Evolutionary conservation across 2,888 invertebrate species (phyloP), one percentile per base, ranked within the genome.

Genomic region (Biston stratarius): DNA sequence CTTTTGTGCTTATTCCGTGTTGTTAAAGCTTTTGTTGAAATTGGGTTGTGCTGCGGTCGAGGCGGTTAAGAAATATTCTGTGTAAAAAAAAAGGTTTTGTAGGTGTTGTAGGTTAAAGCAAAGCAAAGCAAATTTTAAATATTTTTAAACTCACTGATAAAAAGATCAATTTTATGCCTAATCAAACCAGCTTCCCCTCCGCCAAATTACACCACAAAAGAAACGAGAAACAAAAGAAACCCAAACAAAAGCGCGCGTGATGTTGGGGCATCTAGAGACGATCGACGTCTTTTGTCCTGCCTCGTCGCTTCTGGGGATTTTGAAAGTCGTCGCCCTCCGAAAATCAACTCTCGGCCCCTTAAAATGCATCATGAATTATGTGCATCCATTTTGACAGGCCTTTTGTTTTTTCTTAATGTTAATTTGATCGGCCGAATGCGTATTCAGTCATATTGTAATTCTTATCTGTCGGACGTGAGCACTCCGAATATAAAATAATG

Each of bases 321-420:
- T 77, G 81, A 68, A 81, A 85, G 82, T 71, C 69, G 67, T 71
- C 74, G 77, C 77, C 80, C 79, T 81, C 71, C 74, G 60, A 65
- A 73, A 72, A 72, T 64, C 62, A 52, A 69, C 69, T 68, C 73
- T 69, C 72, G 66, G 76, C 60, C 73, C 71, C 73, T 72, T 75
- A 75, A 72, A 72, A 77, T 75, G 76, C 77, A 72, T 78, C 81
- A 90, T 91, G 89, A 92, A 91, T 92, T 87, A 92, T 91, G 91
- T 88, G 86, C 92, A 91, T 91, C 80, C 74, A 84, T 84, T 85
- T 82, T 80, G 76, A 79, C 75, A 74, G 77, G 70, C 76, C 79
- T 87, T 64, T 87, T 88, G 86, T 89, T 85, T 86, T 83, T 79
- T 82, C 81, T 77, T 77, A 81, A 84, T 83, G 81, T 79, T 83